These are phyloP conservation scores for Anabas testudineus DNA, from an alignment of 2,797 vertebrate genomes.

Conservation along the genomic window DNA sequence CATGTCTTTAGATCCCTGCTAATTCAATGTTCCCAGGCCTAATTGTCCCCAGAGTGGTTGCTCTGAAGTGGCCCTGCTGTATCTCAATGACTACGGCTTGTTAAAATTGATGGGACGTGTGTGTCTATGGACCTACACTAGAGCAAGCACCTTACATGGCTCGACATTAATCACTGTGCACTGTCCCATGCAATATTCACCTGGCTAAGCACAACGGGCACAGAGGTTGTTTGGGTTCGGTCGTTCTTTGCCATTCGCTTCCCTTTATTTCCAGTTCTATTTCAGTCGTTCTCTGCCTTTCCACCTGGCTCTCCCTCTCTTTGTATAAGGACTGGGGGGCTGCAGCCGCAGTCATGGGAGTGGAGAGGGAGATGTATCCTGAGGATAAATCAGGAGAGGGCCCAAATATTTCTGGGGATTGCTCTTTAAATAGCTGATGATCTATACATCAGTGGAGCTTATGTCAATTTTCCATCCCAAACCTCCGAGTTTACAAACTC, in stretches of 20 bases:
- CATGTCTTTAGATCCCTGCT: slow-evolving; percentile 71
- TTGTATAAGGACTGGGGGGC: slow-evolving; percentile 25
- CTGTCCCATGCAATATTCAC: slow-evolving; percentile 75
- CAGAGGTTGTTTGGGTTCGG: slow-evolving; percentile 58
- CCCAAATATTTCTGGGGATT: slow-evolving; percentile 31
- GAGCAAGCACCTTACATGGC: slow-evolving; percentile 69
- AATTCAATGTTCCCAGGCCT: slow-evolving; percentile 76
- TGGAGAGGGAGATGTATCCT: slow-evolving; percentile 20
- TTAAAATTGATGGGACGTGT: slow-evolving; percentile 58
- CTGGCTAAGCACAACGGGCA: slow-evolving; percentile 69
- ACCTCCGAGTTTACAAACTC: slow-evolving; percentile 20
- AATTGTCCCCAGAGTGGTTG: slow-evolving; percentile 74
- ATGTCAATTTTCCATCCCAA: slow-evolving; percentile 17
- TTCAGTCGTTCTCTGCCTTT: slow-evolving; percentile 38
- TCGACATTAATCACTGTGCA: slow-evolving; percentile 79
- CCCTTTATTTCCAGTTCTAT: slow-evolving; percentile 59
- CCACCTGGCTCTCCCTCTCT: slow-evolving; percentile 11
- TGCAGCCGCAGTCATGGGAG: slow-evolving; percentile 14
- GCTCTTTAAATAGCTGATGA: slow-evolving; percentile 9
- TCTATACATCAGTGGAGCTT: slow-evolving; percentile 1
- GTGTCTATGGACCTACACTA: slow-evolving; percentile 39
- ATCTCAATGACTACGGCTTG: slow-evolving; percentile 67
- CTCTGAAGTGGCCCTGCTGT: slow-evolving; percentile 62
- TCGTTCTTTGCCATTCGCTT: slow-evolving; percentile 52
- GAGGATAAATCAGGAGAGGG: slow-evolving; percentile 29